Evolutionary conservation across 1,140 invertebrate species (phyloP), one percentile per base, ranked within the genome.

Genomic region (Hylaeus volcanicus): DNA sequence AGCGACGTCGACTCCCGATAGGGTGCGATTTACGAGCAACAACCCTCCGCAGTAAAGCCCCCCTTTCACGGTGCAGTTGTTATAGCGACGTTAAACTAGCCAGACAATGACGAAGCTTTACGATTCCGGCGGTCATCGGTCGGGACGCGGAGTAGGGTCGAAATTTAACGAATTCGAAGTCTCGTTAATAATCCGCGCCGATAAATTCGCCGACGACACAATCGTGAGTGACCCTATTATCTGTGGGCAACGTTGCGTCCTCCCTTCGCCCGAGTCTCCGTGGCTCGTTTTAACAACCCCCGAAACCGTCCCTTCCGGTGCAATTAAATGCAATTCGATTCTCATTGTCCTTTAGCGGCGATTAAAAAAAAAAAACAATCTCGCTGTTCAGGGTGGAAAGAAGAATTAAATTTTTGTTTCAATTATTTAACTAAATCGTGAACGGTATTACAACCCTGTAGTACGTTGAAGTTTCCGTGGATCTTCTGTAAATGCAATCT

Each of bases 21-120:
- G 84, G 70, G 65, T 74, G 74, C 83, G 72, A 85, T 86, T 85
- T 86, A 82, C 71, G 84, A 78, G 66, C 78, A 82, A 65, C 85
- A 65, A 79, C 80, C 79, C 84, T 63, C 77, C 51, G 56, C 60
- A 71, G 41, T 79, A 66, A 74, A 71, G 43, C 51, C 60, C 72
- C 63, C 53, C 26, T 51, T 37, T 72, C 11, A 26, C 55, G 72
- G 43, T 12, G 43, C 68, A 58, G 83, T 85, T 82, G 80, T 85
- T 86, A 85, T 82, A 85, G 71, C 83, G 80, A 86, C 80, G 58
- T 86, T 82, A 79, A 85, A 82, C 83, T 82, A 72, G 65, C 83
- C 71, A 74, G 85, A 86, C 85, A 86, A 86, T 86, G 71, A 85
- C 71, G 39, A 60, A 43, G 79, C 61, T 71, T 64, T 69, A 73